These are phyloP conservation scores for Danio choprae DNA, from an alignment of 2,797 vertebrate species.

Conservation along the genomic window DNA sequence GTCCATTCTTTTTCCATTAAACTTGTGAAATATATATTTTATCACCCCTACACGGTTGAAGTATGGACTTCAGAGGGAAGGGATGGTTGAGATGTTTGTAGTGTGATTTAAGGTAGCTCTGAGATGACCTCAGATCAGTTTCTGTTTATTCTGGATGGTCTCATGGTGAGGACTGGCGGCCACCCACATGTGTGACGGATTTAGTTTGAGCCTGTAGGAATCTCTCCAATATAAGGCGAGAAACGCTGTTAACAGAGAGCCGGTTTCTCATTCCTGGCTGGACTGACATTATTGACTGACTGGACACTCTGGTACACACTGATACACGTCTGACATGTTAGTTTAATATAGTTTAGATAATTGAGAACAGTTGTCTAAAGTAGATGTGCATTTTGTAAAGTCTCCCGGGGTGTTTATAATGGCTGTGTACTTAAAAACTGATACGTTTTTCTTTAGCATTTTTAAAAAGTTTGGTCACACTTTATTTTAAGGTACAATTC, in stretches of 20 bases:
- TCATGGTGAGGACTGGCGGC: slow-evolving; percentile 23
- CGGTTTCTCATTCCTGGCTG: neutral
- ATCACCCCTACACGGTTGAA: neutral
- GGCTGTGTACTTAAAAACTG: no score
- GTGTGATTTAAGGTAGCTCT: slow-evolving; percentile 48
- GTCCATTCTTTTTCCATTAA: neutral
- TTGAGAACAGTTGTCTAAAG: no score
- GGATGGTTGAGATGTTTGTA: slow-evolving; percentile 25
- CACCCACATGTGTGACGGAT: slow-evolving; percentile 46
- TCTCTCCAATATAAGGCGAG: neutral
- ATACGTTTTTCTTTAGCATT: no score
- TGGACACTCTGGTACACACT: neutral
- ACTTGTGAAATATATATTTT: slow-evolving; percentile 1
- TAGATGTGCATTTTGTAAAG: no score
- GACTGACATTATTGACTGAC: neutral
- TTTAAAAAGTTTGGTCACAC: no score
- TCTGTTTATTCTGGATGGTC: slow-evolving; percentile 46
- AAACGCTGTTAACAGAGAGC: neutral
- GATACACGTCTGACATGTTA: no score
- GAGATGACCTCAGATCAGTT: slow-evolving; percentile 34
- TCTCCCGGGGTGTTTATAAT: no score
- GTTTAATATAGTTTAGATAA: no score
- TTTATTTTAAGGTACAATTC: no score
- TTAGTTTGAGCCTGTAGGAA: slow-evolving; percentile 35
- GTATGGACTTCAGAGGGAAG: neutral